Evolutionary conservation across 2,113 vertebrate genomes (phyloP).

Genomic region (Plecotus auritus): DNA sequence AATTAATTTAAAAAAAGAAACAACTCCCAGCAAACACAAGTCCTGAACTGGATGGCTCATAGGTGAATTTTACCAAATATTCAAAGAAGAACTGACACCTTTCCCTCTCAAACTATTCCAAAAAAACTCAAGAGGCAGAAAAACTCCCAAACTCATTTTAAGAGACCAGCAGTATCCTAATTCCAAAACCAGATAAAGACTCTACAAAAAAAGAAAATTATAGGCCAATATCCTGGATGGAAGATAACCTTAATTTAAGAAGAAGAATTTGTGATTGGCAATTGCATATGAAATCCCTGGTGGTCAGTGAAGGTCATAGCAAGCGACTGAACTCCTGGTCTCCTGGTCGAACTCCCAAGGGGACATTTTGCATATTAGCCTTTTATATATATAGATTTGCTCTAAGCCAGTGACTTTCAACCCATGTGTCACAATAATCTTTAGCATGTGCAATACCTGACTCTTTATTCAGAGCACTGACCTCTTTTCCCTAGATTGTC

Average conservation of each 20-base stretch:
- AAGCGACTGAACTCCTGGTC: no score
- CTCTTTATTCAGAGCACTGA: not conserved
- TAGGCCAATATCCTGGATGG: not conserved
- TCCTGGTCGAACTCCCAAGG: no score
- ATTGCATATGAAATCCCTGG: not conserved
- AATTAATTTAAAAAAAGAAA: no score
- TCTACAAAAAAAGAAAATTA: not conserved
- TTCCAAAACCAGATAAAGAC: not conserved
- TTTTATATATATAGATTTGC: not conserved
- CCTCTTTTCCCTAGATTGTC: not conserved
- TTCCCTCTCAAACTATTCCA: not conserved
- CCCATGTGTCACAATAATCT: not conserved
- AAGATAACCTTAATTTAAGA: not conserved
- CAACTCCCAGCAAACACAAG: not conserved
- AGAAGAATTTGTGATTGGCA: not conserved
- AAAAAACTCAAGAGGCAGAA: not conserved
- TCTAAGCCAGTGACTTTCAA: not conserved
- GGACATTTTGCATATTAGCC: no score
- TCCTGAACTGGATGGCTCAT: not conserved
- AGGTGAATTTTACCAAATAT: not conserved
- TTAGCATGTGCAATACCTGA: not conserved
- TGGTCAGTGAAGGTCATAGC: no score
- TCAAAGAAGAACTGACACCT: not conserved
- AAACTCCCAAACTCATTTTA: not conserved
- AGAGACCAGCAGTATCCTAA: not conserved